Evolutionary conservation across 1,140 invertebrate species (phyloP), one percentile per base, ranked within the genome.

Genomic region (Ostrea denselamellosa): DNA sequence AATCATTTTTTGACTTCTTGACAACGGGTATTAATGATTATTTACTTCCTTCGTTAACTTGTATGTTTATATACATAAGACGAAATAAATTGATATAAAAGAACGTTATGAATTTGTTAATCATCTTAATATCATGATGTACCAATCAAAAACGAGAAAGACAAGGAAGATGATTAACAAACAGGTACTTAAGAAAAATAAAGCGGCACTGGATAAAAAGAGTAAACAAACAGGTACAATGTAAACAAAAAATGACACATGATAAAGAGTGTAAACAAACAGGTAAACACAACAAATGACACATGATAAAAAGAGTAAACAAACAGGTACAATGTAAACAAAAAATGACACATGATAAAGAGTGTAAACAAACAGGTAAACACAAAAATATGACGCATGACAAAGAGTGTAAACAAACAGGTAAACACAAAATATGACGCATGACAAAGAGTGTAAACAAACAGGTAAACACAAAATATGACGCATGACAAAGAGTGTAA

Each of bases 401-500:
- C 10, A 71, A 71, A 71, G 25, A 25, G 25, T 9, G 28, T 9
- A 25, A 71, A 28, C 10, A 8, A 8, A 71, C 22, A 71, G 22
- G 28, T 25, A 28, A 71, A 10, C 5, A 44, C 5, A 44, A 1
- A 68, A 68, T 25, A 51, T 22, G n/a, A n/a, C n/a, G n/a, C n/a
- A n/a, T 22, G 81, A 87, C 56, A 87, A 87, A 51, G 83, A 81
- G 81, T 81, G 65, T 68, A 81, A 65, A 8, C 25, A 83, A 28
- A 53, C 58, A 68, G 44, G 8, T 84, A 28, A 34, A 71, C 28
- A 34, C 9, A n/a, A 1, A 68, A 68, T 25, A 51, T 22, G n/a
- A n/a, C n/a, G n/a, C n/a, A n/a, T 22, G 81, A 87, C 56, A 87
- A 87, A 51, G 83, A 81, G 81, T 81, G 86, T 8, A 87, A 84